Evolutionary conservation across 2,888 invertebrate genomes (phyloP).

Genomic region (Eudemis profundana): DNA sequence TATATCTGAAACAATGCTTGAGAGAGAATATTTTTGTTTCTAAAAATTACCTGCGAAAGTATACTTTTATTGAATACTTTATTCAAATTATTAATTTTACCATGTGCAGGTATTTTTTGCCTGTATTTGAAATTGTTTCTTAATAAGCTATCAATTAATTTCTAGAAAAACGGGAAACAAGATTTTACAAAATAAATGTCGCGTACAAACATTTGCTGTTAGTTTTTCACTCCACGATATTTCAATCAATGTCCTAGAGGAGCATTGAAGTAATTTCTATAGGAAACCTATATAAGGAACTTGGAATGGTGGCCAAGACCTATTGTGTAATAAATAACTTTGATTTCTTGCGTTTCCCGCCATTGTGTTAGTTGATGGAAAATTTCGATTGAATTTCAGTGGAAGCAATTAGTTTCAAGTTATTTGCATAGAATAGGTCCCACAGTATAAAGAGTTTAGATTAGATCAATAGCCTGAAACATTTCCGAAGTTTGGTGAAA

Average conservation of each 20-base stretch:
- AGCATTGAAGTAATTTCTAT: conserved; percentile 37
- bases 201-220: not conserved
- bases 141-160: not conserved
- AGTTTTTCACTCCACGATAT: conserved; percentile 19
- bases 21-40: not conserved
- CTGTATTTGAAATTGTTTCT: no score
- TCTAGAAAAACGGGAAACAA: conserved; percentile 1
- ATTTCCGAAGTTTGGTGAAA: not conserved
- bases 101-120: no score
- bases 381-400: conserved; percentile 39
- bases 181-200: not conserved
- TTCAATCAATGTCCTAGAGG: conserved; percentile 37
- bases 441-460: conserved; percentile 3
- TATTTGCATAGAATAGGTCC: conserved; percentile 31
- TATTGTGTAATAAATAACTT: conserved; percentile 44
- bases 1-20: conserved; percentile 10
- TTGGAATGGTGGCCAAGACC: conserved; percentile 17
- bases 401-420: conserved; percentile 34
- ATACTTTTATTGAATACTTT: no score
- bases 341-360: conserved; percentile 39
- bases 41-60: not conserved
- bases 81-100: no score
- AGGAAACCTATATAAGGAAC: conserved; percentile 42
- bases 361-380: conserved; percentile 41
- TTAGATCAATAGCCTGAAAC: not conserved